phyloP scores from a whole-genome alignment of 2,797 vertebrate species.

The Spinibarbus caldwelli region DNA sequence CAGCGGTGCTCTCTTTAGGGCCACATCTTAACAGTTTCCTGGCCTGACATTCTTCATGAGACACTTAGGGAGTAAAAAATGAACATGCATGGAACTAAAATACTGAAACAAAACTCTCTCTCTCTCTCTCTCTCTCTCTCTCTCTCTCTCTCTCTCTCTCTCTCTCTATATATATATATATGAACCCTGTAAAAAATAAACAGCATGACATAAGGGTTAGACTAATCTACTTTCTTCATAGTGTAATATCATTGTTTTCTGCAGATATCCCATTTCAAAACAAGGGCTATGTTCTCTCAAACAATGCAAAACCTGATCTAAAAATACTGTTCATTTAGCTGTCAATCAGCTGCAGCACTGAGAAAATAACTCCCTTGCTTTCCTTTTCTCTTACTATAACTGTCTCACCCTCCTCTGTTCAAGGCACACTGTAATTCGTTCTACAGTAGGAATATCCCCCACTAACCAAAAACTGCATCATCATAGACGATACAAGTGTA shows the following conservation, averaged over 20 bases:
- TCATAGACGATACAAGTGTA: not conserved
- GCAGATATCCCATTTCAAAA: not conserved
- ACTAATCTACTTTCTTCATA: too few relatives aligned
- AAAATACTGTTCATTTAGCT: slow-evolving; percentile 19
- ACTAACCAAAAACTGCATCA: not conserved
- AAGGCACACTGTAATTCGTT: not conserved
- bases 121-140: too few relatives aligned
- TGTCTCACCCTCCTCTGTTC: not conserved
- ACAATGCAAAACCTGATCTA: slow-evolving; percentile 18
- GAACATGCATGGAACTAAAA: not conserved
- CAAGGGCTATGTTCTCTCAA: not conserved
- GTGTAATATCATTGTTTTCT: not conserved
- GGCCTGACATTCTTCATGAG: slow-evolving; percentile 4
- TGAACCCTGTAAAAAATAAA: not conserved
- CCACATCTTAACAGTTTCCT: slow-evolving; percentile 11
- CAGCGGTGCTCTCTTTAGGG: not conserved
- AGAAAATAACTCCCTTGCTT: slow-evolving; percentile 1
- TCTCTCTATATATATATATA: not conserved
- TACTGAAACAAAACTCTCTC: not conserved
- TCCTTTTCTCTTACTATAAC: not conserved
- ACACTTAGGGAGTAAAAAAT: not conserved
- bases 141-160: too few relatives aligned
- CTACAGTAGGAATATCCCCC: not conserved
- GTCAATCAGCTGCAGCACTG: slow-evolving; percentile 22
- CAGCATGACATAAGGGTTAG: not conserved